phyloP scores from a whole-genome alignment of 2,797 vertebrate genomes.

The Syndactyla subalaris region DNA sequence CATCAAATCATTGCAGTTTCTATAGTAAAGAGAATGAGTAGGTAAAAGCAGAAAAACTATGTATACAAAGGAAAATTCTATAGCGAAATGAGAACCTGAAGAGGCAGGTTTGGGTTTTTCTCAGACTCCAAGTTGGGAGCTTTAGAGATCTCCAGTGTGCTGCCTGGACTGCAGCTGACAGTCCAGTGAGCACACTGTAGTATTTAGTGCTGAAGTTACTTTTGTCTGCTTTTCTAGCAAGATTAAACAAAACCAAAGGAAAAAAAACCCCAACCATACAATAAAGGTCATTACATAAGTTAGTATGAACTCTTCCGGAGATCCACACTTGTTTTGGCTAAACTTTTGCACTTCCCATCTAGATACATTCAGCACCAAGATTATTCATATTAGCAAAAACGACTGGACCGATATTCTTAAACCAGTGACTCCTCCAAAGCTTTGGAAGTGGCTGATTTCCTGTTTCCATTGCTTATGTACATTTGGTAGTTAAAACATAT shows the following conservation, averaged over 20 bases:
- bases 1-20: background rate
- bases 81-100: background rate
- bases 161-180: background rate
- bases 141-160: background rate
- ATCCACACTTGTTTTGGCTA: background rate
- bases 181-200: background rate
- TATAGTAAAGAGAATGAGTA: background rate
- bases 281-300: background rate
- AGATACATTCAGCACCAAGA: background rate
- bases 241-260: background rate
- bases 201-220: background rate
- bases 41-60: background rate
- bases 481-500: background rate
- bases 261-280: fast-evolving
- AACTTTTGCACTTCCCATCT: background rate
- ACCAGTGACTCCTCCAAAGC: background rate
- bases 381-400: background rate
- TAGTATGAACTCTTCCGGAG: background rate
- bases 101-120: background rate
- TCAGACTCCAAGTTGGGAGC: background rate
- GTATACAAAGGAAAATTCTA: background rate
- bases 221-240: background rate
- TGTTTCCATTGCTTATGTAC: background rate
- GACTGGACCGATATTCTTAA: background rate
- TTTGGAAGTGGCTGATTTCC: background rate